These are phyloP conservation scores for Bombus ignitus DNA, from an alignment of 1,140 invertebrate species.

Conservation along the genomic window DNA sequence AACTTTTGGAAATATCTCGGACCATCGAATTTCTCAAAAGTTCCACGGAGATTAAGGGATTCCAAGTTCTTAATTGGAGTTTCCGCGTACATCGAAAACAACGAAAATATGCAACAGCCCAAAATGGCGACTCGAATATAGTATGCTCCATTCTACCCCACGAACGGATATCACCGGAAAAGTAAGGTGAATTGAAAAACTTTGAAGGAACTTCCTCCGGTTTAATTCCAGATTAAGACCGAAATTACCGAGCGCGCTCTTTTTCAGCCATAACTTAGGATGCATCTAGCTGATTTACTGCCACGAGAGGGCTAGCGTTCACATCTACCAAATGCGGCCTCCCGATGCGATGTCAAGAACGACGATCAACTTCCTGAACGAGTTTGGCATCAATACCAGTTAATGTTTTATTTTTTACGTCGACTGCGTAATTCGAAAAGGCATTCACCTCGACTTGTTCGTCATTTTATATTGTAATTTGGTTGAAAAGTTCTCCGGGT, in stretches of 20 bases:
- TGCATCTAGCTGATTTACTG: background rate
- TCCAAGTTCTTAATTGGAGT: background rate
- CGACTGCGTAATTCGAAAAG: background rate
- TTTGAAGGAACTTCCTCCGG: background rate
- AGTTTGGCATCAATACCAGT: background rate
- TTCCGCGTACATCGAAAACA: background rate
- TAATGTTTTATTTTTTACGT: background rate
- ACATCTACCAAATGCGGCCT: background rate
- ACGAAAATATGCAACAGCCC: background rate
- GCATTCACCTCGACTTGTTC: background rate
- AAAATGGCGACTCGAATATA: background rate
- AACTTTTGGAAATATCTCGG: background rate
- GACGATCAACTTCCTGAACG: background rate
- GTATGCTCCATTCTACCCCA: background rate
- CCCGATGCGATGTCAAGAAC: background rate
- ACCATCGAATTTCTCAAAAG: background rate
- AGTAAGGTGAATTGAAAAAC: background rate
- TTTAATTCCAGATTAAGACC: background rate
- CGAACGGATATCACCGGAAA: background rate
- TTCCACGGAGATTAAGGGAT: background rate
- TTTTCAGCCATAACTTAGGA: background rate
- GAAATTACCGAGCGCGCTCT: background rate
- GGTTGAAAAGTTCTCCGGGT: background rate
- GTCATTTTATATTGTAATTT: background rate
- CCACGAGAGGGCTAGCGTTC: background rate